These are phyloP conservation scores for Reticulitermes lucifugus DNA, from an alignment of 2,888 invertebrate species.

Conservation along the genomic window DNA sequence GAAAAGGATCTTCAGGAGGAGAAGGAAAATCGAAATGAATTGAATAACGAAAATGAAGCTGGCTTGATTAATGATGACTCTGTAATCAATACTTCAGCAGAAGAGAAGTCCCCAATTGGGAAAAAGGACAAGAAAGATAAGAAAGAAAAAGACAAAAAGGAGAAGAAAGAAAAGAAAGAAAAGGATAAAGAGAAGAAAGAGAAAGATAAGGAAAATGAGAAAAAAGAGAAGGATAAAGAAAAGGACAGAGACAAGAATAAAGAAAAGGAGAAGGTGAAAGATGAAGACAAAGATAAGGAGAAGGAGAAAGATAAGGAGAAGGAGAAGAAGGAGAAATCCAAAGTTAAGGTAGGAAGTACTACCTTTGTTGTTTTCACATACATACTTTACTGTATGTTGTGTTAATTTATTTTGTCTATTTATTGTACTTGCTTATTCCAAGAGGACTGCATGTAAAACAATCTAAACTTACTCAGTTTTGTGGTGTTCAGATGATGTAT, in stretches of 20 bases:
- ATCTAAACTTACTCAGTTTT: too few species aligned
- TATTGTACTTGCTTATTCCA: neutral
- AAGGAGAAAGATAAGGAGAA: conserved; percentile 55
- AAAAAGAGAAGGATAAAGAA: conserved; percentile 50
- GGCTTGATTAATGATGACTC: conserved; percentile 48
- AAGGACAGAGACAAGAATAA: conserved; percentile 50
- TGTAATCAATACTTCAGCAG: conserved; percentile 46
- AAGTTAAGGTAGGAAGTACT: conserved; percentile 50
- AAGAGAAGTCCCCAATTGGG: conserved; percentile 43
- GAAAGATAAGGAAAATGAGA: conserved; percentile 59
- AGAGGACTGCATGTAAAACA: neutral
- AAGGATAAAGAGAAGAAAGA: conserved; percentile 59
- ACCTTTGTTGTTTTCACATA: neutral
- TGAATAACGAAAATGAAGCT: conserved; percentile 55
- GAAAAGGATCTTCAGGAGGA: conserved; percentile 56
- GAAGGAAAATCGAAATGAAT: conserved; percentile 57
- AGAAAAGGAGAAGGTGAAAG: conserved; percentile 66
- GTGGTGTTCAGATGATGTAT: too few species aligned
- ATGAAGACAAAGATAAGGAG: conserved; percentile 55
- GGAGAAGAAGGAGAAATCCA: conserved; percentile 62
- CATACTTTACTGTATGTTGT: neutral
- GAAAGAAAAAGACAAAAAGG: conserved; percentile 51
- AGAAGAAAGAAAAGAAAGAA: conserved; percentile 59
- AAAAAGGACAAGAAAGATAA: conserved; percentile 52
- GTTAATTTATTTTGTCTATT: neutral